Base-by-base conservation (phyloP, 2,797 vertebrate species). In the Siniperca undulata region DNA sequence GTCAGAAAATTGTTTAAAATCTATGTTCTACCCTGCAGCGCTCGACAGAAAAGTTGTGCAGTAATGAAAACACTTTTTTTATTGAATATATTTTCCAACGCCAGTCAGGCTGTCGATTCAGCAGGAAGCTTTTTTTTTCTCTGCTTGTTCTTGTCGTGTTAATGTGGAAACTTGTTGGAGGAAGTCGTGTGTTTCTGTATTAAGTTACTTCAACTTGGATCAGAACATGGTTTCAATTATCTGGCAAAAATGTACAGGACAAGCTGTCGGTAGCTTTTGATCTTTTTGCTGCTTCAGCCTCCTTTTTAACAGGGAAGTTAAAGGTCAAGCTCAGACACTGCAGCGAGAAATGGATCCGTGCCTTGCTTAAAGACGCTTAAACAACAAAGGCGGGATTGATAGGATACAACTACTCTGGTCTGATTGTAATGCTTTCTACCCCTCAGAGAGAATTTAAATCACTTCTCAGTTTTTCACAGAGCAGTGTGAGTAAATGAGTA, bases 31-130 rank as follows among this genome's bases (percentile, higher is more conserved):
- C 11, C 55, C 65, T 10, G 74, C 60, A 52, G 81, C 34, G 0
- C 5, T 42, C 3, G 27, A 50, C 55, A 42, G 38, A 7, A 34
- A 60, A n/a, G 24, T 30, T 42, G 56, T 6, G 66, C 62, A 22
- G 50, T 48, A 20, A 68, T 64, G 24, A 72, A 78, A 83, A 67
- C 34, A 1, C 1, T 20, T 60, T 46, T 46, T 58, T 52, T 59
- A 53, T 46, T 24, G 40, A 46, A 53, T 55, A 1, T 55, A 12
- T 27, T 67, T 60, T 52, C 20, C 38, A 58, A 34, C 19, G 11
- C 13, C 34, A 16, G n/a, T 34, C 20, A 46, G 8, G 14, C 19
- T 42, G n/a, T 7, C 13, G 5, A 22, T 60, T 42, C n/a, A 42
- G 52, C 40, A 53, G 14, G 4, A 46, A 59, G 27, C 55, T 48